Percentiles rank a stretch among this genome's conserved stretches.
Conservation (phyloP, 2,797 vertebrate species). For the Peromyscus melanophrys region DNA sequence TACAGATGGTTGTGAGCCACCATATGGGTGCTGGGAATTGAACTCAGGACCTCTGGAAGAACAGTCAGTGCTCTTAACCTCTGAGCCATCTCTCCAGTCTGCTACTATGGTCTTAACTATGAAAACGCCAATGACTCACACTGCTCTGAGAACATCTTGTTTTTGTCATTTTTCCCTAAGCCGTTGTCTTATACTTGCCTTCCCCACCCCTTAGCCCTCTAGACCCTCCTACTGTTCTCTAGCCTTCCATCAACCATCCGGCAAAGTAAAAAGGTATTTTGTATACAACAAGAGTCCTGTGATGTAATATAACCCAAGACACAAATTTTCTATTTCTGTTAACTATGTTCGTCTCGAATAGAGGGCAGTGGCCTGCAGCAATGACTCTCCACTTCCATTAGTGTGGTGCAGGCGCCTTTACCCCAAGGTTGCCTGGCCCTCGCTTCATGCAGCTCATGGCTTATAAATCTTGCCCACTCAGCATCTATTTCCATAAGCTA, state of each 20-base stretch:
- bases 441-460: background rate
- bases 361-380: background rate
- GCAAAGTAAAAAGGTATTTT: background rate
- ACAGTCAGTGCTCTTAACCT: too few relatives aligned
- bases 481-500: background rate
- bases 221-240: background rate
- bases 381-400: background rate
- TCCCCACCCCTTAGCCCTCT: too few relatives aligned
- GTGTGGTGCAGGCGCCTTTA: background rate
- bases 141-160: background rate
- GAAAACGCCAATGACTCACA: background rate
- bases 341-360: background rate
- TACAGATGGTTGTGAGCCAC: too few relatives aligned
- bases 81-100: too few relatives aligned
- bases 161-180: background rate
- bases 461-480: background rate
- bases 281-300: background rate
- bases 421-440: background rate
- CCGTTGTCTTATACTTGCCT: background rate
- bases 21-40: too few relatives aligned
- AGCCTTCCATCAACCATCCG: background rate
- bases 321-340: background rate
- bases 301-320: background rate
- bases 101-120: background rate
- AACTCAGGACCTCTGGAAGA: too few relatives aligned